These are phyloP conservation scores for Allygus modestus DNA, from an alignment of 2,888 invertebrate species.

Conservation along the genomic window DNA sequence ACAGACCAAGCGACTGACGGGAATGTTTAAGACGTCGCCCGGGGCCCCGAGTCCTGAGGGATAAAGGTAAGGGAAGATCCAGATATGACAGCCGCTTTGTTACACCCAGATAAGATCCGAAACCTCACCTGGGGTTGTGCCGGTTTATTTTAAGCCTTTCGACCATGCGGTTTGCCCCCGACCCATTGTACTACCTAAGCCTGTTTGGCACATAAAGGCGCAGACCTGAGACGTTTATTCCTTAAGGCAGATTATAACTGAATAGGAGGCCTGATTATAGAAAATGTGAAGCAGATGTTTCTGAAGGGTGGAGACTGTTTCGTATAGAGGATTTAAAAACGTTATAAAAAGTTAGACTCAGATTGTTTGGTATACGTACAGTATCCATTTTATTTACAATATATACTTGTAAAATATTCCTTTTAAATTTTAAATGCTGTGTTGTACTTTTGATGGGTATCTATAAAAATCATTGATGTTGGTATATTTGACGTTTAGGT, in stretches of 20 bases:
- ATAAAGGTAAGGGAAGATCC: constrained; percentile 16
- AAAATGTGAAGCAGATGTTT: constrained; percentile 23
- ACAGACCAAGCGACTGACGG: neutral
- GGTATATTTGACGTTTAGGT: too few species aligned
- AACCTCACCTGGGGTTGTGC: constrained; percentile 8
- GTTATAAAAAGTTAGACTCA: neutral
- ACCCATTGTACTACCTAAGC: constrained; percentile 39
- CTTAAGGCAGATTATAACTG: constrained; percentile 48
- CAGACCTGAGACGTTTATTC: constrained; percentile 31
- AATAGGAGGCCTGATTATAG: constrained; percentile 43
- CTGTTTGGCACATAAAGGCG: constrained; percentile 53
- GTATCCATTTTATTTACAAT: too few species aligned
- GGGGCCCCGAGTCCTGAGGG: neutral
- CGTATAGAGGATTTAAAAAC: neutral
- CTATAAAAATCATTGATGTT: too few species aligned
- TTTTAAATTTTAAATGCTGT: too few species aligned
- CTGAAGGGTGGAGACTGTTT: constrained; percentile 35
- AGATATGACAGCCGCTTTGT: constrained; percentile 41
- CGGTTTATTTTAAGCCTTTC: constrained; percentile 57
- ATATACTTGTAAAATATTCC: too few species aligned
- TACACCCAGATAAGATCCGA: neutral
- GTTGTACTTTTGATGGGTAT: too few species aligned
- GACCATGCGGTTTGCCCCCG: constrained; percentile 46
- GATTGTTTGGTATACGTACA: too few species aligned
- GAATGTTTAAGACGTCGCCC: neutral